Conservation (phyloP, 2,113 vertebrate genomes). For the cattle (Bos taurus) region DNA sequence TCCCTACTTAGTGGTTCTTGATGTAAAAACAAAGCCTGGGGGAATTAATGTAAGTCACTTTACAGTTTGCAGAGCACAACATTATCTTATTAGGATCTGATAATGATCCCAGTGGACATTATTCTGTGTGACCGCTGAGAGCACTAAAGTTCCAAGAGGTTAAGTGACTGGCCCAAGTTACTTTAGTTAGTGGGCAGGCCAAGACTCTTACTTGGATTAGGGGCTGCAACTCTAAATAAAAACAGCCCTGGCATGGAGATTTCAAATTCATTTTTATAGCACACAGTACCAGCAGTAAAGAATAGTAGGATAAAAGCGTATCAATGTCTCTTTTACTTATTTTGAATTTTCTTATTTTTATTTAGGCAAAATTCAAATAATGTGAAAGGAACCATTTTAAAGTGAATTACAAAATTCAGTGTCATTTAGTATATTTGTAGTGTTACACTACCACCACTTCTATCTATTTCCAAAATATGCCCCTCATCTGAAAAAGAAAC, state of each 20-base stretch:
- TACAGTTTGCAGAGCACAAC: background rate
- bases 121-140: background rate
- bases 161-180: background rate
- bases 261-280: background rate
- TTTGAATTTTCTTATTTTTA: background rate
- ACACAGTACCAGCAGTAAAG: background rate
- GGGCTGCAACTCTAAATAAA: background rate
- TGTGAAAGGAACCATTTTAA: background rate
- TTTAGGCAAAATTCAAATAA: background rate
- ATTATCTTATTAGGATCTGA: background rate
- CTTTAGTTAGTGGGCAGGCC: background rate
- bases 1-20: background rate
- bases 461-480: background rate
- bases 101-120: background rate
- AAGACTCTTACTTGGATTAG: background rate
- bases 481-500: background rate
- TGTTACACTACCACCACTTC: background rate
- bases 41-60: background rate
- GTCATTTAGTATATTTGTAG: background rate
- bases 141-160: background rate
- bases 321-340: background rate
- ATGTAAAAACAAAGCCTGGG: background rate
- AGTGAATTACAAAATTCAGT: background rate
- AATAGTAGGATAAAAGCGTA: background rate
- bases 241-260: background rate